Percentiles rank a stretch among this genome's conserved stretches.
phyloP scores from a whole-genome alignment of 2,888 invertebrate genomes.

The Microdon myrmicae region DNA sequence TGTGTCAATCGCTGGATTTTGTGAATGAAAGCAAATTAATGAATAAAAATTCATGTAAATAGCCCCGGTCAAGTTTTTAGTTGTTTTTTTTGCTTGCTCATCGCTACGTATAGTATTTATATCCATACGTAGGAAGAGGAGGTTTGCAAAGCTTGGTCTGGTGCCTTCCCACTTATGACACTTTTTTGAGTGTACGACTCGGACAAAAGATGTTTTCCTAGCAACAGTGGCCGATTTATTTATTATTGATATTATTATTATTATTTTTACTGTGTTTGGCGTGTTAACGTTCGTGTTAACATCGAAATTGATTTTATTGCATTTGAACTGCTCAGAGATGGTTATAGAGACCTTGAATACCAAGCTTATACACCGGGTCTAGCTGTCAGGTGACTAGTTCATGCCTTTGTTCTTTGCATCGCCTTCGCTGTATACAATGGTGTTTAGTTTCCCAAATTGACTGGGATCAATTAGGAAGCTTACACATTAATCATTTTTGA shows the following conservation, averaged over 20 bases:
- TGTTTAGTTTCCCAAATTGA: conserved; percentile 31
- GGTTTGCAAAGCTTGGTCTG: conserved; percentile 22
- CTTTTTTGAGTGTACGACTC: background rate
- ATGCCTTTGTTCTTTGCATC: background rate
- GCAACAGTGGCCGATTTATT: background rate
- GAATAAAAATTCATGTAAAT: conserved; percentile 47
- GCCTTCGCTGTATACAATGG: background rate
- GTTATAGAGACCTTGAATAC: conserved; percentile 35
- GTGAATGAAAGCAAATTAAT: conserved; percentile 46
- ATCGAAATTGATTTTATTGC: conserved; percentile 35
- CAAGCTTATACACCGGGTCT: background rate
- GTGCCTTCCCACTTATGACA: conserved; percentile 29
- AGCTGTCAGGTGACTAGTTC: conserved; percentile 13
- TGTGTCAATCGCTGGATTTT: conserved; percentile 18
- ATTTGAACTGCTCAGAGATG: conserved; percentile 30
- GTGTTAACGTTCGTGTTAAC: conserved; percentile 25
- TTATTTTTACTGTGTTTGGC: conserved; percentile 5
- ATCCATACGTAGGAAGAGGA: conserved; percentile 33
- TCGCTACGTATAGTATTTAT: no score
- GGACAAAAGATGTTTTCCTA: conserved; percentile 14
- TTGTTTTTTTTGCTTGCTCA: conserved; percentile 13
- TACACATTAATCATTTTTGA: conserved; percentile 36
- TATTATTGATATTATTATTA: background rate
- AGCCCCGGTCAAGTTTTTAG: conserved; percentile 18
- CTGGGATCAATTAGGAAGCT: conserved; percentile 32